Percentiles rank a stretch among this genome's conserved stretches.
Evolutionary conservation across 2,113 vertebrate genomes (phyloP).

Genomic region (Heteronetta atricapilla): DNA sequence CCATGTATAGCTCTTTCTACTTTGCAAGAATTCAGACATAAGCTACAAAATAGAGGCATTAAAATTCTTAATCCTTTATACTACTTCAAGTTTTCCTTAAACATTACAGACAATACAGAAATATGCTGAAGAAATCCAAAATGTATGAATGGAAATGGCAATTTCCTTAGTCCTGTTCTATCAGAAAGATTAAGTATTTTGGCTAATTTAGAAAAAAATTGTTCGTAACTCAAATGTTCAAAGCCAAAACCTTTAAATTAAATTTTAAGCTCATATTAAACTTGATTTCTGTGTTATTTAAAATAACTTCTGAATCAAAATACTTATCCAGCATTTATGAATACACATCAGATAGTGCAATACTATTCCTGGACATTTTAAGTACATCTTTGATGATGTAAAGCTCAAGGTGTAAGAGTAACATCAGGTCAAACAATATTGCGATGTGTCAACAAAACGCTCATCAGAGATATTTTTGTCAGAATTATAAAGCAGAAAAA

Average conservation of each 20-base stretch:
- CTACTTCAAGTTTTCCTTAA: neutral
- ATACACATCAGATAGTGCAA: neutral
- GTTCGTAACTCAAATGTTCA: neutral
- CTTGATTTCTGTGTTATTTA: neutral
- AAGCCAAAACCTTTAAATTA: neutral
- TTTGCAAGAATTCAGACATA: neutral
- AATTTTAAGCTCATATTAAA: neutral
- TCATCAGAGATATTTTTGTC: neutral
- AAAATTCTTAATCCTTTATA: neutral
- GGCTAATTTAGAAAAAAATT: neutral
- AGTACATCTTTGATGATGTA: neutral
- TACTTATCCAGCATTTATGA: neutral
- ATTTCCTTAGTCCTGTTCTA: neutral
- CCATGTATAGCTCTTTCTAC: neutral
- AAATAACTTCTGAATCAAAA: neutral
- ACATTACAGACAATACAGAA: neutral
- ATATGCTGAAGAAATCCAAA: neutral
- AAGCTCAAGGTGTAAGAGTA: neutral
- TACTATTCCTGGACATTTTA: neutral
- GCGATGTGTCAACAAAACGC: neutral
- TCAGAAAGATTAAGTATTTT: neutral
- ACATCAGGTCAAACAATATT: neutral
- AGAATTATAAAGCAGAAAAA: neutral
- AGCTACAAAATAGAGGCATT: neutral
- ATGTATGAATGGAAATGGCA: neutral